Conservation (phyloP, 2,797 vertebrate species). For the Numenius phaeopus region DNA sequence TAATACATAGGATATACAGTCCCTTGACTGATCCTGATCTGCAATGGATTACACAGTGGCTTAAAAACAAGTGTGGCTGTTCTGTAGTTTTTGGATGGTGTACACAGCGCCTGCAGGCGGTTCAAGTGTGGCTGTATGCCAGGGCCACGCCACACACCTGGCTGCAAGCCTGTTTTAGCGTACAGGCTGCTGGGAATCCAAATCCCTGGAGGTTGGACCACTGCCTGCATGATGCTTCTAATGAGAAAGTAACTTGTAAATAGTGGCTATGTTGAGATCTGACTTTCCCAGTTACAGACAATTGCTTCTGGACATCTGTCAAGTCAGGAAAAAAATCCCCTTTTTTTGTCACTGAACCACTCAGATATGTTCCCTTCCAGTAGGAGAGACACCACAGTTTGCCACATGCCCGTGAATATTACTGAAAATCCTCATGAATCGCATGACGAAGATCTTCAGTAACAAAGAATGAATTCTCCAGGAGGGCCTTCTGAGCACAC, state of each 20-base stretch:
- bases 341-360: background rate
- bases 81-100: background rate
- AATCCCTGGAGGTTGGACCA: background rate
- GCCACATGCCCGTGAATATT: background rate
- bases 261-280: background rate
- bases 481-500: background rate
- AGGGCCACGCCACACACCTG: background rate
- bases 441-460: background rate
- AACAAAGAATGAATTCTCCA: background rate
- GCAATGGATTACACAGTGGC: background rate
- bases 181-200: background rate
- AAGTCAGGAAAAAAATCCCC: background rate
- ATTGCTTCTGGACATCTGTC: background rate
- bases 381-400: background rate
- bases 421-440: background rate
- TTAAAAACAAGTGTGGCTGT: background rate
- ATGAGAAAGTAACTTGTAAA: background rate
- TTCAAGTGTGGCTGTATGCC: background rate
- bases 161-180: background rate
- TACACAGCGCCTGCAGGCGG: background rate
- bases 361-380: background rate
- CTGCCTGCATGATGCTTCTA: background rate
- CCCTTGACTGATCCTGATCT: background rate
- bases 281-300: background rate
- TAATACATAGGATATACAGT: background rate